Conservation (phyloP, 2,888 invertebrate species). For the Operophtera brumata region DNA sequence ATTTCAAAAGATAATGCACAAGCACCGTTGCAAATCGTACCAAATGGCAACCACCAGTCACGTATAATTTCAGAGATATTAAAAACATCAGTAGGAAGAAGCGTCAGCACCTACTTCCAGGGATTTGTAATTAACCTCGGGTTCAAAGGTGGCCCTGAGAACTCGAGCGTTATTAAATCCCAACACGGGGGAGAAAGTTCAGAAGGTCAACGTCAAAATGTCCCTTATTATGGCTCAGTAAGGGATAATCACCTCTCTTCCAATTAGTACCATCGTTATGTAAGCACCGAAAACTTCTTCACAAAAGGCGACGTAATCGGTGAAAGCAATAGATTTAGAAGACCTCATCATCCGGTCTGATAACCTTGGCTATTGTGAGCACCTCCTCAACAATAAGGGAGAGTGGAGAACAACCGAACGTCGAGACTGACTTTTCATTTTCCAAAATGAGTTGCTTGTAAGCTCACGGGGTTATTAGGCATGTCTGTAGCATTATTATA, state of each 20-base stretch:
- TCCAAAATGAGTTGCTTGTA: slow-evolving; percentile 69
- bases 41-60: slow-evolving; percentile 38
- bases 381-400: slow-evolving; percentile 64
- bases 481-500: slow-evolving; percentile 64
- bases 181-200: slow-evolving; percentile 47
- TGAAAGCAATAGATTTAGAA: slow-evolving; percentile 72
- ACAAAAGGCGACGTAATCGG: slow-evolving; percentile 67
- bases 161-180: slow-evolving; percentile 39
- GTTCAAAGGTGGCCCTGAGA: slow-evolving; percentile 44
- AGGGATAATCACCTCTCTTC: slow-evolving; percentile 44
- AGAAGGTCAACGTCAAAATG: slow-evolving; percentile 31
- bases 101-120: slow-evolving; percentile 29
- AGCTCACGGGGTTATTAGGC: slow-evolving; percentile 63
- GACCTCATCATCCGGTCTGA: slow-evolving; percentile 76
- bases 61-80: slow-evolving; percentile 26
- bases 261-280: slow-evolving; percentile 52
- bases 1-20: slow-evolving; percentile 31
- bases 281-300: slow-evolving; percentile 54
- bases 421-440: slow-evolving; percentile 66
- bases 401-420: slow-evolving; percentile 58
- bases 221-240: slow-evolving; percentile 40
- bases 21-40: slow-evolving; percentile 37
- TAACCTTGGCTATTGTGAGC: slow-evolving; percentile 72
- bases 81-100: slow-evolving; percentile 14
- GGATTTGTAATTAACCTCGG: slow-evolving; percentile 48